A percentile compares a stretch with the other conserved stretches of the same genome.
Evolutionary conservation across 1,140 invertebrate genomes (phyloP).

Genomic region (Ceratosolen fusciceps): DNA sequence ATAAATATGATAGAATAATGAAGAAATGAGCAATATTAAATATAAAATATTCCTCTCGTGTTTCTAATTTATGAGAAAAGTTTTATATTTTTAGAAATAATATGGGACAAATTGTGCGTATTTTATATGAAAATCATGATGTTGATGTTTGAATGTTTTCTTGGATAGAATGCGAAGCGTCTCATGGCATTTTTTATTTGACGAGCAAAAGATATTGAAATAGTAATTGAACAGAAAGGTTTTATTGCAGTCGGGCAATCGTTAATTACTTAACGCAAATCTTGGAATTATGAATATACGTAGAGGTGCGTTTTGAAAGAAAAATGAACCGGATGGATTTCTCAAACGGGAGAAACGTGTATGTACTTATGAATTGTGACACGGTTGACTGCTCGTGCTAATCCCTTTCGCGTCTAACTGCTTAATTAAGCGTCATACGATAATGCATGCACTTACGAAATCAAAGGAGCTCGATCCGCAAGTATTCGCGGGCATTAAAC

Average conservation of each 20-base stretch:
- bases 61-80: background rate
- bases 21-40: background rate
- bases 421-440: constrained; percentile 23
- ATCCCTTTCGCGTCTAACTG: background rate
- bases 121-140: background rate
- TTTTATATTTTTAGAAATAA: background rate
- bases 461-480: background rate
- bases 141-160: background rate
- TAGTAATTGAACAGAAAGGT: too few relatives aligned
- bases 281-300: background rate
- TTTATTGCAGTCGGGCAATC: too few relatives aligned
- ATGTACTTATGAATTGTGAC: constrained; percentile 14
- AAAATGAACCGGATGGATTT: background rate
- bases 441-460: background rate
- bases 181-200: too few relatives aligned
- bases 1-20: too few relatives aligned
- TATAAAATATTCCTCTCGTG: background rate
- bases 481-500: constrained; percentile 1
- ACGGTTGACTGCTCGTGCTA: background rate
- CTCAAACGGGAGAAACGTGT: background rate
- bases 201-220: too few relatives aligned
- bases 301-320: background rate
- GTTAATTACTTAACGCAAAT: background rate
- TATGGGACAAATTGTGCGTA: background rate
- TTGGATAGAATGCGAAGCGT: too few relatives aligned